Evolutionary conservation across 92 coral and sea anemone genomes (phyloP), one percentile per base, ranked within the genome.

Genomic region (Epizoanthus fatuus): DNA sequence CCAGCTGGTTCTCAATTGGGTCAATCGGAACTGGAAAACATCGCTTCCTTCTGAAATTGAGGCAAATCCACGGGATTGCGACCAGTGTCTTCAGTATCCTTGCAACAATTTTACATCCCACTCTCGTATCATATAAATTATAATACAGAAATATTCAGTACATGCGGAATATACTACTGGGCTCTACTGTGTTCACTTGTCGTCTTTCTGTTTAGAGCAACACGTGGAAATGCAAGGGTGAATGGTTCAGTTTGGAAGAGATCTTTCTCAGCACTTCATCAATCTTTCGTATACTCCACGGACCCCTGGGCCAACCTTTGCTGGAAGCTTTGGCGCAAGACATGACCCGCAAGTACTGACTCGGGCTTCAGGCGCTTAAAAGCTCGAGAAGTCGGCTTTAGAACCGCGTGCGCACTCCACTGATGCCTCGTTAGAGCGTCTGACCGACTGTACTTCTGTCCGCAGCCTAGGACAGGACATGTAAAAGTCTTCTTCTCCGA

Each of bases 381-480:
- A 55, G 65, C 38, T 77, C 82, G 82, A 77, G 37, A 42, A 4
- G 70, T 44, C 20, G 97, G 72, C 66, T 90, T 94, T 35, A 84
- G 69, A 49, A 92, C 72, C 3, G 98, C 84, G 72, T 92, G 98
- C 29, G 94, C 98, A 8, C 94, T 83, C 93, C 95, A 95, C 17
- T 95, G 96, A 49, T 95, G 98, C 62, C 98, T 51, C 2, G 96
- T 93, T 7, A 92, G 83, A 6, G 98, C 98, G 78, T 95, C 98
- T n/a, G 96, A 95, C n/a, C 98, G 96, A 60, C 98, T 95, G 72
- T 92, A 95, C 67, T 86, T 90, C 83, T 95, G 96, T n/a, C 93
- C 93, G 40, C 98, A 95, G 40, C 98, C 96, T 60, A 86, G 59
- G 38, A 92, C 88, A 42, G 91, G 81, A 62, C 98, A 94, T 2